Conservation (phyloP, 2,797 vertebrate species). For the Phrynocephalus guinanensis region DNA sequence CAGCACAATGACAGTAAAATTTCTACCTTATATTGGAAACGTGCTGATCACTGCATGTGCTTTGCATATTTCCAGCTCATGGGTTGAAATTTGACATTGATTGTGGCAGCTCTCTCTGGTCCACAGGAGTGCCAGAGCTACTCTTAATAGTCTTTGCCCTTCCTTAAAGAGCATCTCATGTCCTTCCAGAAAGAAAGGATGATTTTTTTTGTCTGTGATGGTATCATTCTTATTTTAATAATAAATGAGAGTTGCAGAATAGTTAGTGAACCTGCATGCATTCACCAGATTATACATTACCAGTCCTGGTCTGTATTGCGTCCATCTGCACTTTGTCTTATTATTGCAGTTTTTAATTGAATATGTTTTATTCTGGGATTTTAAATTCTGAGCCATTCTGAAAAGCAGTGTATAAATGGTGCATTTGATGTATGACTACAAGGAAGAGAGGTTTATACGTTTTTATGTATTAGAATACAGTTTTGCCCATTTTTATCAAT, state of each 20-base stretch:
- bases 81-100: background rate
- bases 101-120: background rate
- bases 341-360: no score
- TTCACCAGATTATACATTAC: no score
- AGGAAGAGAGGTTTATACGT: no score
- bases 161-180: background rate
- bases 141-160: background rate
- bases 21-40: background rate
- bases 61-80: background rate
- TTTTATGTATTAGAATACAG: background rate
- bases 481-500: background rate
- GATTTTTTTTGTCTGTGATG: background rate
- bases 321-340: no score
- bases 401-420: background rate
- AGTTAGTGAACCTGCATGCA: background rate
- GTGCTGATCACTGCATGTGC: background rate
- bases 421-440: no score
- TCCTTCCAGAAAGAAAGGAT: background rate
- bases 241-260: background rate
- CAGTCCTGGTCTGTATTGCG: no score
- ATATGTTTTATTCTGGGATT: no score
- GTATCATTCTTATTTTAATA: background rate
- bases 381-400: background rate
- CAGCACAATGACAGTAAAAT: background rate
- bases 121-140: background rate